phyloP scores from a whole-genome alignment of 2,888 invertebrate species.

The Tinea semifulvella region DNA sequence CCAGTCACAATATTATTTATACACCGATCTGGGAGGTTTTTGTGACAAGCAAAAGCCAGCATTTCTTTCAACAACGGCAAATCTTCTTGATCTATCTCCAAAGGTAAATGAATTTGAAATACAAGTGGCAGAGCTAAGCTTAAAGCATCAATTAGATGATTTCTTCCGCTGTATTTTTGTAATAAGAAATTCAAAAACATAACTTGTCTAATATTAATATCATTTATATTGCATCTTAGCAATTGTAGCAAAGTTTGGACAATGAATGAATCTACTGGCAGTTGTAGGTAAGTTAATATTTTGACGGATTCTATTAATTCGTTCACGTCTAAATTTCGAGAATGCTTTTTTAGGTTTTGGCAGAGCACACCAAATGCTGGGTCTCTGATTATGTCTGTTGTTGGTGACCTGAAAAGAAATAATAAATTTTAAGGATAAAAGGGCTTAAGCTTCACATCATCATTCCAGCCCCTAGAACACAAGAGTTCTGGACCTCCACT shows the following conservation, averaged over 20 bases:
- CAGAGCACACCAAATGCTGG: constrained; percentile 69
- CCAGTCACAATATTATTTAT: constrained; percentile 61
- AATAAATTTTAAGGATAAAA: no score
- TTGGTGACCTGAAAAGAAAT: constrained; percentile 15
- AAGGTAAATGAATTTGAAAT: constrained; percentile 69
- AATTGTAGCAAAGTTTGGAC: constrained; percentile 71
- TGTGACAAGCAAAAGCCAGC: constrained; percentile 59
- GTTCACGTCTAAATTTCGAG: constrained; percentile 56
- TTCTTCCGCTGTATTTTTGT: constrained; percentile 46
- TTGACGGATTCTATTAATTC: constrained; percentile 70
- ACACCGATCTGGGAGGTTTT: constrained; percentile 56
- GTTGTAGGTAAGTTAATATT: constrained; percentile 63
- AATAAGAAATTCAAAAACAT: constrained; percentile 71
- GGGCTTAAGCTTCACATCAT: no score
- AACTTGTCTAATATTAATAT: constrained; percentile 67
- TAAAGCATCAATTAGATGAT: constrained; percentile 70
- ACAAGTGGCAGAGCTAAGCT: constrained; percentile 72
- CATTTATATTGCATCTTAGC: constrained; percentile 68
- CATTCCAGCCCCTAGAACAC: no score
- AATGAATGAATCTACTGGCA: constrained; percentile 66
- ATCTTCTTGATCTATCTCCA: constrained; percentile 66
- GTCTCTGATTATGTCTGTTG: constrained; percentile 45
- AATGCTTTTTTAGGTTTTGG: constrained; percentile 59
- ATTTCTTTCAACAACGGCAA: constrained; percentile 57
- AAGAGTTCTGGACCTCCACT: no score